These are phyloP conservation scores for Allenopithecus nigroviridis DNA, from an alignment of 2,797 vertebrate genomes.

Conservation along the genomic window DNA sequence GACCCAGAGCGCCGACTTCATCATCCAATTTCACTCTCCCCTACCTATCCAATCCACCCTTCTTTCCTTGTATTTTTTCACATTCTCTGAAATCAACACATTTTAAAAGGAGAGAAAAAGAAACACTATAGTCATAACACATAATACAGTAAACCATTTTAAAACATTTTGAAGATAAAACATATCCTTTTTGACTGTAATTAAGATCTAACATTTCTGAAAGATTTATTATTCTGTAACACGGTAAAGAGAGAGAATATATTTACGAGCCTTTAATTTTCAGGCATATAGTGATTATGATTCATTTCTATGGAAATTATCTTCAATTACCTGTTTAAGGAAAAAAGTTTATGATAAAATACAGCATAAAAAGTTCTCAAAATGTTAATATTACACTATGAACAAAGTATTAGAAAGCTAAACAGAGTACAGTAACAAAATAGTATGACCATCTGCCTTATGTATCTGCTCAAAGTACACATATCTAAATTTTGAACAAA, in stretches of 20 bases:
- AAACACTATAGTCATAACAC: not conserved
- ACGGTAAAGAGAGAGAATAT: not conserved
- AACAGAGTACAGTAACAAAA: not conserved
- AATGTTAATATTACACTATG: too few species aligned
- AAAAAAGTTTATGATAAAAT: not conserved
- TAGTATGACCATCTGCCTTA: not conserved
- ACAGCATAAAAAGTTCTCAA: not conserved
- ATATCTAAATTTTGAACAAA: not conserved
- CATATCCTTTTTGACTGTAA: not conserved
- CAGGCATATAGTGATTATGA: not conserved
- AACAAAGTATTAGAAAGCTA: not conserved
- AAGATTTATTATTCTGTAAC: not conserved
- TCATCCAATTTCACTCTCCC: not conserved
- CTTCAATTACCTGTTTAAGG: not conserved
- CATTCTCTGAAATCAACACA: not conserved
- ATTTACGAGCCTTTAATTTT: not conserved
- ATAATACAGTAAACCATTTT: too few species aligned
- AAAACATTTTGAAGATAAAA: not conserved
- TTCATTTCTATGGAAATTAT: not conserved
- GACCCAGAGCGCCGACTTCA: not conserved
- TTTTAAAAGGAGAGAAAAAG: not conserved
- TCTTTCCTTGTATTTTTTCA: not conserved
- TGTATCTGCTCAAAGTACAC: not conserved
- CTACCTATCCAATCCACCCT: not conserved
- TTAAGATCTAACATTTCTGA: not conserved